These are phyloP conservation scores for Ormyrus thymus DNA, from an alignment of 2,888 invertebrate genomes.

Conservation along the genomic window DNA sequence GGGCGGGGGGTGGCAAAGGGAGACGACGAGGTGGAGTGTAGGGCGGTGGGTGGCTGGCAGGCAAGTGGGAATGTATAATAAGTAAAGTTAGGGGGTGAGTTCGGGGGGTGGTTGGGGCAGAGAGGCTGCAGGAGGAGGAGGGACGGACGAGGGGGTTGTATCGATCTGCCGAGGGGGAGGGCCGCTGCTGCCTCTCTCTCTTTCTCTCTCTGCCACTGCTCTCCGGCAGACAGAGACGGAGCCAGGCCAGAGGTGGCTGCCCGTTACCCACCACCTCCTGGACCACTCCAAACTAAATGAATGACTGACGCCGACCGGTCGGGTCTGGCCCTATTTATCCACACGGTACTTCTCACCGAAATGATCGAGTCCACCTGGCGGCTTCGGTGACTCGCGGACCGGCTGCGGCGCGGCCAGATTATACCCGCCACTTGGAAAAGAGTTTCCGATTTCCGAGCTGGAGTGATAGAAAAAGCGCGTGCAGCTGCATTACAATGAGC, in stretches of 20 bases:
- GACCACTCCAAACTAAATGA: conserved; percentile 74
- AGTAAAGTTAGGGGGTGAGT: conserved; percentile 68
- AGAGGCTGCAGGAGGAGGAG: conserved; percentile 62
- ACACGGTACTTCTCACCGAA: no score
- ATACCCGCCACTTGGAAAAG: no score
- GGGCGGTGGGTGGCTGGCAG: conserved; percentile 42
- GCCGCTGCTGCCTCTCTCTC: conserved; percentile 45
- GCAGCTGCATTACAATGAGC: no score
- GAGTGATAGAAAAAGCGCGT: no score
- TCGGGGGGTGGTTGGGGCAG: conserved; percentile 58
- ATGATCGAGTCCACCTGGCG: no score
- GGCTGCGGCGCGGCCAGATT: no score
- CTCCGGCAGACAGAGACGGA: conserved; percentile 34
- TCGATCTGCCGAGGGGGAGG: conserved; percentile 71
- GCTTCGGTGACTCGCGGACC: no score
- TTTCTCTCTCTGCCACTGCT: background rate
- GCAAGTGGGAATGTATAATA: conserved; percentile 71
- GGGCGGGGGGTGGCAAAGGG: conserved; percentile 35
- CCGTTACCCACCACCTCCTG: conserved; percentile 41
- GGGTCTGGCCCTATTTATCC: conserved; percentile 29
- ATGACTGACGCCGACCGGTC: conserved; percentile 73
- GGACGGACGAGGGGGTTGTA: conserved; percentile 67
- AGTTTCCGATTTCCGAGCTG: no score
- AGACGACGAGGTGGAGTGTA: conserved; percentile 6
- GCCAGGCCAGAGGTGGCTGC: conserved; percentile 60